These are phyloP conservation scores for Anoncus sp. DNA, from an alignment of 2,888 invertebrate genomes.

Conservation along the genomic window DNA sequence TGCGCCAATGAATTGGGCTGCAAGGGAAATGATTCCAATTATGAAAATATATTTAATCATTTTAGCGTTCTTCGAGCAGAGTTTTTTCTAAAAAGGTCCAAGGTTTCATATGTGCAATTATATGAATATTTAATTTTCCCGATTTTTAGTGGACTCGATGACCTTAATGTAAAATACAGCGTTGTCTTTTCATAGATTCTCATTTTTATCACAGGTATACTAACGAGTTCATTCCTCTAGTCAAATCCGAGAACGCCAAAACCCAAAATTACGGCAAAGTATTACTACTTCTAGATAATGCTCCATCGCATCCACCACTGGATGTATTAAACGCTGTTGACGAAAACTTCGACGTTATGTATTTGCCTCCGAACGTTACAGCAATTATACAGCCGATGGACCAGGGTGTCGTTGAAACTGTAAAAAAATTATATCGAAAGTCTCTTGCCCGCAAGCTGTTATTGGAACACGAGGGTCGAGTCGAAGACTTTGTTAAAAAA, in stretches of 20 bases:
- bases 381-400: constrained; percentile 50
- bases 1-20: too few relatives aligned
- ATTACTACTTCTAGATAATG: constrained; percentile 52
- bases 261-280: constrained; percentile 19
- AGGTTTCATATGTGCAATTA: too few relatives aligned
- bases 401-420: constrained; percentile 45
- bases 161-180: neutral
- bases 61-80: too few relatives aligned
- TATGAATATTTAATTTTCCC: too few relatives aligned
- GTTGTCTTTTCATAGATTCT: constrained; percentile 1
- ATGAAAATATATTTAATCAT: too few relatives aligned
- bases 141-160: too few relatives aligned
- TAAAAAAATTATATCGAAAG: constrained; percentile 40
- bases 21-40: too few relatives aligned
- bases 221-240: neutral
- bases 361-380: constrained; percentile 46
- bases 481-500: constrained; percentile 10
- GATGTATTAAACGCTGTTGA: constrained; percentile 28
- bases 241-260: neutral
- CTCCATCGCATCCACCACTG: constrained; percentile 46
- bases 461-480: constrained; percentile 3
- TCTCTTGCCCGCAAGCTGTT: constrained; percentile 18
- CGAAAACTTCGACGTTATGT: constrained; percentile 29
- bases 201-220: constrained; percentile 15
- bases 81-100: too few relatives aligned